Base-by-base conservation (phyloP, 2,113 vertebrate genomes). In the Esox niger region DNA sequence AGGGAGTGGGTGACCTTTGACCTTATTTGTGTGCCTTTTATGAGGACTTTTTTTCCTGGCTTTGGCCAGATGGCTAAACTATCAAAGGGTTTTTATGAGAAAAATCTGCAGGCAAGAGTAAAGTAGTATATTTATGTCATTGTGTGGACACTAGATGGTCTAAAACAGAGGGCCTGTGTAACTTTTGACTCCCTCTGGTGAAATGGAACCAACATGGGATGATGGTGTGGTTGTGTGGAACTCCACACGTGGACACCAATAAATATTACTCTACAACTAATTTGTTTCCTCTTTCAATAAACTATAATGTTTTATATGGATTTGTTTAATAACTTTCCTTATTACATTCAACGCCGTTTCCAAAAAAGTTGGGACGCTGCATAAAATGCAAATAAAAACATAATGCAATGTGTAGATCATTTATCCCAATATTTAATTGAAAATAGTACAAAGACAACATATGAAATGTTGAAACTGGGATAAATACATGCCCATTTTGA, bases 61-160 rank as follows among this genome's bases (percentile, higher is more conserved):
- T 94, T 86, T 82, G 90, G 90, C 95, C 97, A 98, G 96, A 98
- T 98, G 97, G 96, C 94, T 92, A 94, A 96, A 93, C 95, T 98
- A 98, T 98, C 96, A 99, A 95, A 97, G 94, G 82, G 78, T 85
- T 90, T 91, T 98, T 97, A 97, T 96, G 95, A 95, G 95, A 93
- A 95, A 96, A 96, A 91, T 92, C 93, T 94, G 94, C 93, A 93
- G 92, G 91, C 92, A 88, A 91, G 83, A 91, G 88, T 1, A 65
- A 60, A 87, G 92, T 84, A 91, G 93, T 93, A 90, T 94, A 92
- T 95, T 94, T 94, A 91, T 92, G 76, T 86, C 90, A 92, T 87
- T 88, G 91, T 93, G 92, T 84, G 90, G 82, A 90, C 8, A n/a
- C 20, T 54, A n/a, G 13, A 10, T 43, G 38, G 38, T 15, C 13